These are phyloP conservation scores for Corythaeola cristata DNA, from an alignment of 2,113 vertebrate species.

Conservation along the genomic window DNA sequence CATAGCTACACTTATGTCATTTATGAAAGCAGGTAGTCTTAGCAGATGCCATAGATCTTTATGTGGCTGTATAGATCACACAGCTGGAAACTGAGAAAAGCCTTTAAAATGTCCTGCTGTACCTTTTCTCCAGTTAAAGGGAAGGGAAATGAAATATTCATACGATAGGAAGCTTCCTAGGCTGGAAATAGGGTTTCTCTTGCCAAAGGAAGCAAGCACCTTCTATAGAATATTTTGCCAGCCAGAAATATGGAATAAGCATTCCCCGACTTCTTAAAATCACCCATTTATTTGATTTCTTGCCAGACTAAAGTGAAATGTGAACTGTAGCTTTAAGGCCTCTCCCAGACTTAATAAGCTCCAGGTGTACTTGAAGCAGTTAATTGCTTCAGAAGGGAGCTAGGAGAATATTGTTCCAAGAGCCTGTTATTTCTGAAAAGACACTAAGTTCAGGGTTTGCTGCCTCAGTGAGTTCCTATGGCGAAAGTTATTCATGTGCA, in stretches of 20 bases:
- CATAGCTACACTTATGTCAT: neutral
- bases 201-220: conserved; percentile 72
- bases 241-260: conserved; percentile 72
- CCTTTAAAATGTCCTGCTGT: conserved; percentile 24
- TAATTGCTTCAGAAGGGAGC: conserved; percentile 77
- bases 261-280: conserved; percentile 65
- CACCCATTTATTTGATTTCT: conserved; percentile 71
- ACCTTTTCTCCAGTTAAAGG: conserved; percentile 38
- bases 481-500: conserved; percentile 72
- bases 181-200: conserved; percentile 67
- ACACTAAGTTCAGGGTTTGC: conserved; percentile 64
- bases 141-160: conserved; percentile 74
- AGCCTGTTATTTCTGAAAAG: conserved; percentile 69
- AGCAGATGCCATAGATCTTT: neutral
- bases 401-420: conserved; percentile 61
- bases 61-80: neutral
- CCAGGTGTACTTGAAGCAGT: conserved; percentile 77
- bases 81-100: neutral
- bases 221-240: conserved; percentile 69
- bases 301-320: conserved; percentile 73
- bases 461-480: conserved; percentile 72
- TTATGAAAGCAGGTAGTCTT: neutral
- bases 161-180: conserved; percentile 41
- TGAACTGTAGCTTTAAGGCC: conserved; percentile 74
- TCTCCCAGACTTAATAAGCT: conserved; percentile 71